A percentile compares a stretch with the other conserved stretches of the same genome.
Evolutionary conservation across 1,140 invertebrate genomes (phyloP).

Genomic region (Caenorhabditis briggsae): DNA sequence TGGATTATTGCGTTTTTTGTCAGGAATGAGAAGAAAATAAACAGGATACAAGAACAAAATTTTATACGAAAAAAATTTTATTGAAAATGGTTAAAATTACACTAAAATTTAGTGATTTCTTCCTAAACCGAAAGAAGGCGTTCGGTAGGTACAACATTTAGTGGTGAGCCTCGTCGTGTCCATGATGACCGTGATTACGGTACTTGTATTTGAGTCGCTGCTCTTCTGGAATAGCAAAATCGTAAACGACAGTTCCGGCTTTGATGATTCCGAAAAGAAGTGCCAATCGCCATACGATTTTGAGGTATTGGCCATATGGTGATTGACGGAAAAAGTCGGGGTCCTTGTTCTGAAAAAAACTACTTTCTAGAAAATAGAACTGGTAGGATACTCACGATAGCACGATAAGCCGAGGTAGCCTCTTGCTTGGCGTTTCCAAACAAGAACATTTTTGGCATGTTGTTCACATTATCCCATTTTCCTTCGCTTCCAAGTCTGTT

Average conservation of each 20-base stretch:
- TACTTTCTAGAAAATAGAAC: not conserved
- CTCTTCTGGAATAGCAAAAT: conserved; percentile 61
- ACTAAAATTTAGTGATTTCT: conserved; percentile 39
- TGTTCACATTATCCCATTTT: conserved; percentile 65
- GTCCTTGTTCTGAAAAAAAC: conserved; percentile 40
- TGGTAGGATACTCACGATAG: not conserved
- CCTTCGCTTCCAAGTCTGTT: conserved; percentile 62
- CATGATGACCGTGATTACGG: conserved; percentile 53
- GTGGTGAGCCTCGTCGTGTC: conserved; percentile 37
- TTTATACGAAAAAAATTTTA: not conserved
- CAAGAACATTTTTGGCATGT: conserved; percentile 63
- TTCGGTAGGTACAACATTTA: conserved; percentile 2
- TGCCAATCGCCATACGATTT: conserved; percentile 57
- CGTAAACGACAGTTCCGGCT: conserved; percentile 59
- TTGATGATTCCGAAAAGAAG: conserved; percentile 64
- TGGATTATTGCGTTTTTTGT: not conserved
- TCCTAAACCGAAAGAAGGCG: conserved; percentile 36
- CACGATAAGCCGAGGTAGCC: conserved; percentile 59
- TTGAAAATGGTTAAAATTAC: not conserved
- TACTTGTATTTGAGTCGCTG: conserved; percentile 63
- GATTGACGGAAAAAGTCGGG: conserved; percentile 58
- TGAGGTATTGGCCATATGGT: conserved; percentile 60
- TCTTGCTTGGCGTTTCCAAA: conserved; percentile 61
- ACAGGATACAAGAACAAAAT: not conserved
- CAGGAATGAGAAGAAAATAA: not conserved